phyloP scores from a whole-genome alignment of 2,797 vertebrate genomes.

The Eleutherodactylus coqui region DNA sequence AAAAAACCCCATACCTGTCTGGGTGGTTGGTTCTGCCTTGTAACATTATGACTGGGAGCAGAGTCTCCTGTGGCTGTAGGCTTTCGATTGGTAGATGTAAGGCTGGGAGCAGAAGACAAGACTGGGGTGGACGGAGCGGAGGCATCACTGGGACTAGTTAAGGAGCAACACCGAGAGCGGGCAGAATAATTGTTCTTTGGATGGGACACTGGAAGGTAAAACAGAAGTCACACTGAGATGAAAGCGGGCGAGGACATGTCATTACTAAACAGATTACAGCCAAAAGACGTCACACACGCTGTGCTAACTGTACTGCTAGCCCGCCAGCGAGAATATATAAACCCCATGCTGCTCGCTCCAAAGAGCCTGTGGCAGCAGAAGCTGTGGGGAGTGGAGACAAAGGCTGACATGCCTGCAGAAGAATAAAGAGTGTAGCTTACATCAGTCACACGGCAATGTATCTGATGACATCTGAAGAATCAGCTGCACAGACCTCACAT shows the following conservation, averaged over 20 bases:
- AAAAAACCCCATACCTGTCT: slow-evolving; percentile 79
- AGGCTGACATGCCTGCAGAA: not conserved
- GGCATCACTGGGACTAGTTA: slow-evolving; percentile 67
- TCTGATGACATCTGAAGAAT: not conserved
- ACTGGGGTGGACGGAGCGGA: slow-evolving; percentile 67
- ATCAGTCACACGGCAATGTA: not conserved
- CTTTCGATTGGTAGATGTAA: slow-evolving; percentile 67
- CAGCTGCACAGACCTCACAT: not conserved
- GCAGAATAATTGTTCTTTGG: slow-evolving; percentile 91
- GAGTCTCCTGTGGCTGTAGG: slow-evolving; percentile 54
- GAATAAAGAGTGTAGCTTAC: not conserved
- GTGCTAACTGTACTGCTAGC: not conserved
- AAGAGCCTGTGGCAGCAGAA: not conserved
- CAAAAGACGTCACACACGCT: not conserved
- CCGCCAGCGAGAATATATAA: not conserved
- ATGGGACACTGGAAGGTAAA: slow-evolving; percentile 84
- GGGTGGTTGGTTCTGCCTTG: slow-evolving; percentile 74
- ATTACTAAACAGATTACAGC: not conserved
- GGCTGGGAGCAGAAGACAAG: slow-evolving; percentile 72
- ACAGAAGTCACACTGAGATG: slow-evolving; percentile 15
- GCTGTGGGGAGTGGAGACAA: not conserved
- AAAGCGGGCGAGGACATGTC: not conserved
- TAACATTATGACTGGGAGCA: slow-evolving; percentile 51
- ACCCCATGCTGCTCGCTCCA: not conserved
- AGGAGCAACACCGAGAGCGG: slow-evolving; percentile 85